phyloP scores from a whole-genome alignment of 2,888 invertebrate species.

The Phaedon cochleariae region DNA sequence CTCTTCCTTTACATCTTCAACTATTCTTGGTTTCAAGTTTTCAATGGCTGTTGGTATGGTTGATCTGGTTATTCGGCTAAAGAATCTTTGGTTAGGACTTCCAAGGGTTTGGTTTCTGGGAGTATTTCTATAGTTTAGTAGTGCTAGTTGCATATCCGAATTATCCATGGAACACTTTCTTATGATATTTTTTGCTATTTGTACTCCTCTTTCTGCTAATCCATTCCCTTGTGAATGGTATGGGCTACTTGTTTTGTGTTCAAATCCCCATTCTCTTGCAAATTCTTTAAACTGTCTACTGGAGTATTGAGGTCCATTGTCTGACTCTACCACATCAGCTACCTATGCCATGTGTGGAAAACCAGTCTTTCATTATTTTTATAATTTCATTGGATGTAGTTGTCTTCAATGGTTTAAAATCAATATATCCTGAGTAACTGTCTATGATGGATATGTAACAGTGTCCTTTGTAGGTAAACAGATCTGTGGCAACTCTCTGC shows the following conservation, averaged over 20 bases:
- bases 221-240: conserved; percentile 5
- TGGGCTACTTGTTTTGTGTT: conserved; percentile 1
- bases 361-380: conserved; percentile 1
- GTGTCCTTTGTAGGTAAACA: conserved; percentile 9
- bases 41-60: background rate
- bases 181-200: background rate
- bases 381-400: too few relatives aligned
- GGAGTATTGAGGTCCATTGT: conserved; percentile 1
- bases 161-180: too few relatives aligned
- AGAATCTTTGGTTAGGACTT: background rate
- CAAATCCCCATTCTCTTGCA: background rate
- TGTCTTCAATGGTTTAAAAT: conserved; percentile 13
- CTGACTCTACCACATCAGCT: background rate
- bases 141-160: background rate
- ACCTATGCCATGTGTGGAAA: too few relatives aligned
- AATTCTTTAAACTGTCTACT: conserved; percentile 2
- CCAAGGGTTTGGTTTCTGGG: background rate
- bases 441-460: conserved; percentile 8
- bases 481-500: conserved; percentile 2
- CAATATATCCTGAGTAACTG: conserved; percentile 16
- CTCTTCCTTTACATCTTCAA: background rate
- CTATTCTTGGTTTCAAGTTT: background rate
- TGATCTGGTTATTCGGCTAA: background rate
- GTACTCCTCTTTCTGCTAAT: conserved; percentile 1
- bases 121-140: conserved; percentile 4